A percentile compares a stretch with the other conserved stretches of the same genome.
These are phyloP conservation scores for Dromas ardeola DNA, from an alignment of 2,113 vertebrate genomes.

Conservation along the genomic window DNA sequence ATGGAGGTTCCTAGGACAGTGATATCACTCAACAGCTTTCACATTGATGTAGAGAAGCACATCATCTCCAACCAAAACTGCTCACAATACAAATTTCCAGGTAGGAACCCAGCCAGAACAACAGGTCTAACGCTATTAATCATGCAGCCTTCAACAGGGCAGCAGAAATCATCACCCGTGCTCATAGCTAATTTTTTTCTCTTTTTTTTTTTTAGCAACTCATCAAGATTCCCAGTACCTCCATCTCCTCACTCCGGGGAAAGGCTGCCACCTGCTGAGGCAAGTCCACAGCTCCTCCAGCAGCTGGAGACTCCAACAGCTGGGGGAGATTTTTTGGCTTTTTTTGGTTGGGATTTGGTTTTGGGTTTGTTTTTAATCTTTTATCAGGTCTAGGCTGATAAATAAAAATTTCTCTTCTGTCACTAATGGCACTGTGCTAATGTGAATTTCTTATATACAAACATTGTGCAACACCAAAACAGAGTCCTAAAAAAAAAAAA, in stretches of 20 bases:
- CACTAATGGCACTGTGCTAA: background rate
- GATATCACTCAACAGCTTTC: background rate
- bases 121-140: background rate
- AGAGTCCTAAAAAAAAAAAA: background rate
- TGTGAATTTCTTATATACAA: background rate
- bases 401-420: background rate
- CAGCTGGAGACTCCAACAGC: background rate
- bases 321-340: no score
- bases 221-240: background rate
- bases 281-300: background rate
- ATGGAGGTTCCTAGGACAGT: background rate
- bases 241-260: background rate
- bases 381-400: background rate
- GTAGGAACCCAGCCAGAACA: background rate
- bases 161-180: background rate
- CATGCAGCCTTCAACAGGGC: background rate
- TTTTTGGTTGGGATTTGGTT: background rate
- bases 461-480: background rate
- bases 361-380: background rate
- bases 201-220: background rate
- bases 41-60: background rate
- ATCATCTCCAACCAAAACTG: background rate
- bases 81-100: background rate
- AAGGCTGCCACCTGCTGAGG: constrained; percentile 57
- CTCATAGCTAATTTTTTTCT: fast-evolving